These are phyloP conservation scores for Dicrostonyx torquatus DNA, from an alignment of 2,797 vertebrate species.

Conservation along the genomic window DNA sequence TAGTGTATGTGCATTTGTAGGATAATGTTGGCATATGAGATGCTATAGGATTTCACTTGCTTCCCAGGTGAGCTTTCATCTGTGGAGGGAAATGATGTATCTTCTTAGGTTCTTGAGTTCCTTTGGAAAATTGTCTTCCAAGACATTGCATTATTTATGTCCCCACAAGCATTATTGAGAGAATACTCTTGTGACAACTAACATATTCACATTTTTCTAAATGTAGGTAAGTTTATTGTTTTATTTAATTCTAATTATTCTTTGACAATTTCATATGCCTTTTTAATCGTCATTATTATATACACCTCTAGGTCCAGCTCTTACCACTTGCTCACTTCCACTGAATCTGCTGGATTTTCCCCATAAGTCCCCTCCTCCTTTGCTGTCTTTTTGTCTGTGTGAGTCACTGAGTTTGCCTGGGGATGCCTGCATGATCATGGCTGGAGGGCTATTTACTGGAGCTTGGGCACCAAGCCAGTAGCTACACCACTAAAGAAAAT, in stretches of 20 bases:
- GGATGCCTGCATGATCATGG: neutral
- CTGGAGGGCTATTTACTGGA: neutral
- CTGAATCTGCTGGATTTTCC: neutral
- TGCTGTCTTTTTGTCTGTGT: neutral
- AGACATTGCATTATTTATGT: neutral
- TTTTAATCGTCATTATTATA: neutral
- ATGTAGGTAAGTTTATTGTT: neutral
- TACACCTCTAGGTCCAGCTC: neutral
- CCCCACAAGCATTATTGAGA: neutral
- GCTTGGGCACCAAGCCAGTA: neutral
- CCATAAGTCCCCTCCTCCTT: neutral
- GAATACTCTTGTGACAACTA: neutral
- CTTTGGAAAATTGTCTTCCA: constrained; percentile 23
- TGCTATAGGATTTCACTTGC: neutral
- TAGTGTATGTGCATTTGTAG: neutral
- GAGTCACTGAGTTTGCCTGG: neutral
- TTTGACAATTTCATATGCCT: neutral
- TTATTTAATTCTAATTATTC: neutral
- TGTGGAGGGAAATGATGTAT: neutral
- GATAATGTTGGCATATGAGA: neutral
- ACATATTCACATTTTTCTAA: neutral
- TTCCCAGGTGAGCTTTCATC: constrained; percentile 27
- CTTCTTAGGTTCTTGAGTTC: constrained; percentile 15
- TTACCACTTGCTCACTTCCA: neutral
- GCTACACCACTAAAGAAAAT: neutral